A percentile compares a stretch with the other conserved stretches of the same genome.
These are phyloP conservation scores for Tachysurus fulvidraco DNA, from an alignment of 2,113 vertebrate genomes.

Conservation along the genomic window DNA sequence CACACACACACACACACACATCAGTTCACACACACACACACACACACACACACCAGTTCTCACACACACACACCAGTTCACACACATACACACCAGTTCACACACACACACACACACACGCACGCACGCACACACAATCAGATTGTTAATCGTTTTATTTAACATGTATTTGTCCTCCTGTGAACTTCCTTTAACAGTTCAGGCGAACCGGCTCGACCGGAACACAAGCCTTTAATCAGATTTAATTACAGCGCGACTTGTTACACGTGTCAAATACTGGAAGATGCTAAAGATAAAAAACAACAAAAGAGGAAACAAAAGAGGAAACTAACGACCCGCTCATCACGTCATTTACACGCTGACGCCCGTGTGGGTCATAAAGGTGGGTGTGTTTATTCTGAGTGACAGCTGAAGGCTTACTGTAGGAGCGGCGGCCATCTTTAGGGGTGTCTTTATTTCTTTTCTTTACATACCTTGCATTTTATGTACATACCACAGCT, in stretches of 20 bases:
- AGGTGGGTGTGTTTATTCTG: neutral
- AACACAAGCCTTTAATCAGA: neutral
- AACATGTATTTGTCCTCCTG: neutral
- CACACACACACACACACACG: too few species aligned
- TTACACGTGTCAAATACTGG: neutral
- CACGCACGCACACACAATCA: neutral
- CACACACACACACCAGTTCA: too few species aligned
- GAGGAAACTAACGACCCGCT: neutral
- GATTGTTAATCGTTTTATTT: neutral
- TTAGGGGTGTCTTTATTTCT: too few species aligned
- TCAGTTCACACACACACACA: too few species aligned
- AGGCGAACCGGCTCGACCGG: neutral
- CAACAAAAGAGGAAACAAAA: constrained; percentile 26
- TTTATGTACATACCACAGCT: neutral
- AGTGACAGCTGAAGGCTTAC: neutral
- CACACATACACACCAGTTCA: too few species aligned
- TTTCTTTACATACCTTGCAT: neutral
- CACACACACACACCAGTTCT: too few species aligned
- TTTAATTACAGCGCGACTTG: neutral
- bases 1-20: too few species aligned
- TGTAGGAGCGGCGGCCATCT: too few species aligned
- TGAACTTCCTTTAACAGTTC: neutral
- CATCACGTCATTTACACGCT: neutral
- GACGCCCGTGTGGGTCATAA: neutral
- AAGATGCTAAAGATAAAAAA: neutral